These are phyloP conservation scores for Sarcophaga variegata DNA, from an alignment of 2,888 invertebrate genomes.

Conservation along the genomic window DNA sequence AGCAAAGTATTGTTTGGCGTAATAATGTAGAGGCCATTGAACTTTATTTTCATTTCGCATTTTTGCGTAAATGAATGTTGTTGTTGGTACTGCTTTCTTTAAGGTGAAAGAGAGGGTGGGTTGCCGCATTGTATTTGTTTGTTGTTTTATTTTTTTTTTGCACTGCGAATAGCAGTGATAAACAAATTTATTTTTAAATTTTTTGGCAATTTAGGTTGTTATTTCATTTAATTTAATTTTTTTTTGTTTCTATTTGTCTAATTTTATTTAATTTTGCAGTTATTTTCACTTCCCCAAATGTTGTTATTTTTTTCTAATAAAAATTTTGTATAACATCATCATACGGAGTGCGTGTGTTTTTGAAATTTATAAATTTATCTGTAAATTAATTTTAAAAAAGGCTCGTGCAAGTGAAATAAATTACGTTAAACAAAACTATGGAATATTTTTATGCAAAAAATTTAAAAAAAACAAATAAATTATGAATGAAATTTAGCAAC, in stretches of 20 bases:
- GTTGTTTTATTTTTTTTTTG: constrained; percentile 12
- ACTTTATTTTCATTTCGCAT: constrained; percentile 46
- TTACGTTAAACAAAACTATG: neutral
- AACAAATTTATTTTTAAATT: constrained; percentile 53
- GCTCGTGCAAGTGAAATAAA: constrained; percentile 11
- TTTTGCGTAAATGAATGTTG: constrained; percentile 25
- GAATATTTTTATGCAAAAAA: constrained; percentile 1
- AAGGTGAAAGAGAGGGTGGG: neutral
- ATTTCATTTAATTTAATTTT: constrained; percentile 12
- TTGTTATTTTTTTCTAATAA: neutral
- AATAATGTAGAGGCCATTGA: constrained; percentile 46
- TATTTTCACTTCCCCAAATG: constrained; percentile 5
- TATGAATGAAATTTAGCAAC: neutral
- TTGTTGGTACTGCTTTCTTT: neutral
- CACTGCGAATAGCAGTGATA: constrained; percentile 18
- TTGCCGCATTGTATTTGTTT: neutral
- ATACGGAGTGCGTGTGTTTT: neutral
- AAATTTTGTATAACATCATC: neutral
- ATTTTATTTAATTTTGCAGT: neutral
- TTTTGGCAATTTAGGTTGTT: constrained; percentile 56
- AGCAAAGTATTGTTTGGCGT: constrained; percentile 8
- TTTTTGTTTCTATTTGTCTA: neutral
- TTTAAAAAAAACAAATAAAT: neutral
- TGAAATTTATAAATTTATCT: constrained; percentile 28
- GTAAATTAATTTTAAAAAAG: neutral